Evolutionary conservation across 2,888 invertebrate species (phyloP).

Genomic region (Arrhopalites spinosus): DNA sequence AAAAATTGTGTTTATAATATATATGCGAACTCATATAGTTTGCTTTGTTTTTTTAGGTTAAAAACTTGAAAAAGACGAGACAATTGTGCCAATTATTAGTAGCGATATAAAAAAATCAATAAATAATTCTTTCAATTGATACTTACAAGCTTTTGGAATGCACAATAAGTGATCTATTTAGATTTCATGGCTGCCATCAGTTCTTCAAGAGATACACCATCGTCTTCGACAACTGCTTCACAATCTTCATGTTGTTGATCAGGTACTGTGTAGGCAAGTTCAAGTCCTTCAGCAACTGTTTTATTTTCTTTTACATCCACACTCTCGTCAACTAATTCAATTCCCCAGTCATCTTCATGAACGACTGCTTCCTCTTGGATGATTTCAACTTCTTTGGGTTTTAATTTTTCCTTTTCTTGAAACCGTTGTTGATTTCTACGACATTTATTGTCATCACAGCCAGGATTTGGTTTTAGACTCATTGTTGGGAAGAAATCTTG

Average conservation of each 20-base stretch:
- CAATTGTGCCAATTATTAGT: too few relatives aligned
- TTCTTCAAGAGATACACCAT: conserved; percentile 75
- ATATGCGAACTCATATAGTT: too few relatives aligned
- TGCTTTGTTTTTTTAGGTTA: too few relatives aligned
- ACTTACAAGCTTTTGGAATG: too few relatives aligned
- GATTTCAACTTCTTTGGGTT: conserved; percentile 58
- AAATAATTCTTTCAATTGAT: too few relatives aligned
- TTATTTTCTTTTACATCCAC: conserved; percentile 58
- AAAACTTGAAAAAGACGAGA: too few relatives aligned
- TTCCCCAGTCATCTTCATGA: conserved; percentile 88
- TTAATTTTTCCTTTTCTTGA: conserved; percentile 65
- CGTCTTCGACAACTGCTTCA: conserved; percentile 59
- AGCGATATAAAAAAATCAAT: too few relatives aligned
- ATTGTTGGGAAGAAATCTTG: conserved; percentile 96
- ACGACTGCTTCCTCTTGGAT: conserved; percentile 61
- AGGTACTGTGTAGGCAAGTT: conserved; percentile 67
- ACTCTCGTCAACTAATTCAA: conserved; percentile 74
- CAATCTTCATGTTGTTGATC: conserved; percentile 62
- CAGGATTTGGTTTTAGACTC: conserved; percentile 86
- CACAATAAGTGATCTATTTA: too few relatives aligned
- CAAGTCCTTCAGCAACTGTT: conserved; percentile 63
- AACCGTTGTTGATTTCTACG: conserved; percentile 70
- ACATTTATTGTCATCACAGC: conserved; percentile 86
- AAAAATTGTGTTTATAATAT: too few relatives aligned
- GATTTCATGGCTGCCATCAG: conserved; percentile 68